Evolutionary conservation across 2,888 invertebrate species (phyloP).

Genomic region (Athalia circularis): DNA sequence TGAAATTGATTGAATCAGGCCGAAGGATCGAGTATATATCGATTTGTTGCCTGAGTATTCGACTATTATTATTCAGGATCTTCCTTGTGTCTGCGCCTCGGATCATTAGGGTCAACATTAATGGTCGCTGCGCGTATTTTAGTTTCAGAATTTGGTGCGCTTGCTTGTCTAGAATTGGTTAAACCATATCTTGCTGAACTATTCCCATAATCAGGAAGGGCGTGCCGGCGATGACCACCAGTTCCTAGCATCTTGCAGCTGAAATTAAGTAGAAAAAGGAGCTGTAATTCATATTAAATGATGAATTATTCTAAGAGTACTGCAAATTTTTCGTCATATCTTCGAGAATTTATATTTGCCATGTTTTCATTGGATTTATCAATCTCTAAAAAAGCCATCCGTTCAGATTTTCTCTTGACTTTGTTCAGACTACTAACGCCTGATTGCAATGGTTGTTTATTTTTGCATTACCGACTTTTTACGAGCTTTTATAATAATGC

Average conservation of each 20-base stretch:
- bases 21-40: not conserved
- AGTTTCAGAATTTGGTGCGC: constrained; percentile 1
- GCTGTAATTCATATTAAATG: not conserved
- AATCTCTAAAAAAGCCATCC: too few relatives aligned
- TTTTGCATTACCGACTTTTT: not conserved
- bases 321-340: not conserved
- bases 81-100: constrained; percentile 66
- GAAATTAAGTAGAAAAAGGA: constrained; percentile 49
- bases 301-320: too few relatives aligned
- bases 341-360: too few relatives aligned
- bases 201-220: not conserved
- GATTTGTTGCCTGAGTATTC: not conserved
- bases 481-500: not conserved
- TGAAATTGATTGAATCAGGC: not conserved
- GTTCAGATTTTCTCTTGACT: too few relatives aligned
- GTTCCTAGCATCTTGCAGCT: constrained; percentile 59
- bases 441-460: too few relatives aligned
- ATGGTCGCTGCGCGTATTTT: constrained; percentile 57
- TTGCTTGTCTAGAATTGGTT: constrained; percentile 10
- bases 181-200: not conserved
- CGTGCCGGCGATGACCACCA: constrained; percentile 27
- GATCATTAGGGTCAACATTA: constrained; percentile 61
- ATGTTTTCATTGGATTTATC: too few relatives aligned
- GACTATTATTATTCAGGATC: constrained; percentile 61
- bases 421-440: too few relatives aligned